These are phyloP conservation scores for Cepaea hortensis DNA, from an alignment of 2,888 invertebrate species.

Conservation along the genomic window DNA sequence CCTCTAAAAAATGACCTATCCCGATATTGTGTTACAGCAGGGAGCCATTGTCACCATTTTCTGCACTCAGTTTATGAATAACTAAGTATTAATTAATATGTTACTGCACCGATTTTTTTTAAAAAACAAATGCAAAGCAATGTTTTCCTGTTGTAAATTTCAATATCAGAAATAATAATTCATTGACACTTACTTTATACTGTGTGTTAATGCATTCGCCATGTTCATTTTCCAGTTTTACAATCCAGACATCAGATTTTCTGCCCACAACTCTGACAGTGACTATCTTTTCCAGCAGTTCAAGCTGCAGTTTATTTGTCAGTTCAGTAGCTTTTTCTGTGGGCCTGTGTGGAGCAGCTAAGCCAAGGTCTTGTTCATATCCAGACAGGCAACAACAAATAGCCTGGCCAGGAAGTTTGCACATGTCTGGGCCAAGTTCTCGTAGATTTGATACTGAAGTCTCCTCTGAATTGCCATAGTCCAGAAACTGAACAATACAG, in stretches of 20 bases:
- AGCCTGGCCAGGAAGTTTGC: constrained; percentile 59
- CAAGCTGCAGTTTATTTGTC: constrained; percentile 1
- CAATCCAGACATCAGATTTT: background rate
- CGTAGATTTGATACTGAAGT: constrained; percentile 51
- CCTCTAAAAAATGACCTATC: too few species aligned
- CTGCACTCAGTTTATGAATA: too few species aligned
- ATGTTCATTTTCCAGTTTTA: constrained; percentile 41
- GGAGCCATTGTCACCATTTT: too few species aligned
- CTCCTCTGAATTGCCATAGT: constrained; percentile 69
- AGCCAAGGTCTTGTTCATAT: constrained; percentile 32
- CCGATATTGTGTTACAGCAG: too few species aligned
- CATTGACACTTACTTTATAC: background rate
- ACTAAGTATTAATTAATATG: too few species aligned
- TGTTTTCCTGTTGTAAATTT: too few species aligned
- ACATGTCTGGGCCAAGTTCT: constrained; percentile 51
- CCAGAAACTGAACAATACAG: constrained; percentile 61
- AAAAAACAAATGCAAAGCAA: too few species aligned
- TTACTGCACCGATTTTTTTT: too few species aligned
- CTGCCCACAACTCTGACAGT: constrained; percentile 23
- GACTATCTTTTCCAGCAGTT: constrained; percentile 22
- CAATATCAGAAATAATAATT: too few species aligned
- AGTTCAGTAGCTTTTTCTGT: background rate
- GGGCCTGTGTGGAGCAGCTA: background rate
- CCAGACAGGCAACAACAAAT: constrained; percentile 59
- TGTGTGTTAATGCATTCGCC: constrained; percentile 29